Base-by-base conservation (phyloP, 2,113 vertebrate genomes). In the Petrocephalus microphthalmus region DNA sequence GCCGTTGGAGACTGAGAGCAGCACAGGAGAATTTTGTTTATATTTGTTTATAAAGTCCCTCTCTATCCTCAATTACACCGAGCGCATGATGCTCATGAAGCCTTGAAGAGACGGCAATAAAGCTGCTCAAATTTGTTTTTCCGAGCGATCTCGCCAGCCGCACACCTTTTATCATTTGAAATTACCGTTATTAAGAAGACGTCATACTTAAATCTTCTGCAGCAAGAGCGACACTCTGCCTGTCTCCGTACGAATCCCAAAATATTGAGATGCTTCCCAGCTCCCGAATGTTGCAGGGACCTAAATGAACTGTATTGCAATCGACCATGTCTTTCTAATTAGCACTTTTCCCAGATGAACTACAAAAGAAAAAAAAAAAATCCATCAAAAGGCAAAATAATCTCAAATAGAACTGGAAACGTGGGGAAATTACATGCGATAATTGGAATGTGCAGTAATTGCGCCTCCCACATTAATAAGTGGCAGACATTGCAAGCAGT, bases 391-490 rank as follows among this genome's bases (percentile, higher is more conserved):
- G 57, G 52, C 57, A 89, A 88, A 85, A 88, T 67, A 54, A 88
- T 51, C 57, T 54, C 49, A 88, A 82, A 88, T 74, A 2, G 29
- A 10, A 6, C 7, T 54, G 13, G 82, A 90, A 84, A 49, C 90
- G 89, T 88, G 84, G 86, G 64, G 89, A 89, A 92, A 93, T 91
- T 87, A 88, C 90, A 92, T 87, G 74, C 64, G 49, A 74, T 92
- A 91, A 93, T 90, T 92, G 92, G 90, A 88, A 87, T 89, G 87
- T 90, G 89, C 91, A 90, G 89, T 49, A 87, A 89, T 88, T 87
- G 92, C 89, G 89, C 88, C 86, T 88, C 89, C 87, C 89, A 91
- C 92, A 91, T 93, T 91, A 93, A 92, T 94, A 93, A 91, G 89
- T 90, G 90, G 89, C 92, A 92, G 89, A 92, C 91, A 90, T 87